Base-by-base conservation (phyloP, 1,140 invertebrate species). In the Leptinotarsa defecta region DNA sequence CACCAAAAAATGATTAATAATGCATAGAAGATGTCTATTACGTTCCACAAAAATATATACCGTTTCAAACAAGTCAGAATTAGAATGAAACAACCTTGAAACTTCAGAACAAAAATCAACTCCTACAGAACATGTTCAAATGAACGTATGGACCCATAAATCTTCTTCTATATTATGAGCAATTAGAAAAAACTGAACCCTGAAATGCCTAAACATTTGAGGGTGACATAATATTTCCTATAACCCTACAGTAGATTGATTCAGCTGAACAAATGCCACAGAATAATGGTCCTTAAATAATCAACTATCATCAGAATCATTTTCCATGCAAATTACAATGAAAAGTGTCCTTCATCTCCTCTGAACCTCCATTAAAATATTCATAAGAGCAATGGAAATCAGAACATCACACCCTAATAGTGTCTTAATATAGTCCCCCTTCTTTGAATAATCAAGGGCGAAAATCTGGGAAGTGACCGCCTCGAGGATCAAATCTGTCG, bases 351-450 rank as follows among this genome's bases (percentile, higher is more conserved):
- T 48, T 48, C 15, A 48, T 68, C 34, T 43, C 67, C 67, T 43
- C 67, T 43, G 67, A 19, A 68, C 11, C 67, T 20, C 19, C 67
- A 68, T 68, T 48, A 48, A 68, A 68, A 68, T 68, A 68, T 68
- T 68, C 67, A 68, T 68, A 68, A 68, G 67, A 68, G 67, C 43
- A 68, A 68, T 68, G 67, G 67, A 68, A 68, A 68, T 68, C 43
- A 19, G 43, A 68, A 68, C 43, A 68, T 68, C 24, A 68, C n/a
- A 68, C 34, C 67, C 67, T 48, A 68, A 43, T 68, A 43, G 67
- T 68, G 17, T 68, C 24, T 43, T 68, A 68, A 68, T 68, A 48
- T 43, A 68, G 67, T 57, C 52, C 13, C 52, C 52, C 52, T 57
- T 57, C 52, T 57, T 19, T 57, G 52, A 57, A 57, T 57, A 57